A percentile compares a stretch with the other conserved stretches of the same genome.
phyloP scores from a whole-genome alignment of 2,113 vertebrate genomes.

The Caretta caretta region DNA sequence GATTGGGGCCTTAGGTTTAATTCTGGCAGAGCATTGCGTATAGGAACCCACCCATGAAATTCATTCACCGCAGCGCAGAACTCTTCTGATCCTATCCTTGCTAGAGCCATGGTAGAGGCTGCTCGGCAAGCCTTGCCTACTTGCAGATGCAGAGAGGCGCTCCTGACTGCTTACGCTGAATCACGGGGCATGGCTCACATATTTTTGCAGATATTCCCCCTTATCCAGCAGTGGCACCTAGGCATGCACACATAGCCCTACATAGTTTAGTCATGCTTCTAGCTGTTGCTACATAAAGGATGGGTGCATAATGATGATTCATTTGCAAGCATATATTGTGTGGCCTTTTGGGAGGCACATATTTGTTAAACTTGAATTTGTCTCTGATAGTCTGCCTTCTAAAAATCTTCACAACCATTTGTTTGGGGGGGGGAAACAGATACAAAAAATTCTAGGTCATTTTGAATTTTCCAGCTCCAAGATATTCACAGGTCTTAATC shows the following conservation, averaged over 20 bases:
- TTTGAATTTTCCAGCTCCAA: slow-evolving; percentile 41
- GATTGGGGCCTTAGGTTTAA: not conserved
- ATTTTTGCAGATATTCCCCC: not conserved
- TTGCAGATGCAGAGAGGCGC: not conserved
- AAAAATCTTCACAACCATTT: slow-evolving; percentile 39
- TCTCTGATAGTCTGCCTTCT: slow-evolving; percentile 19
- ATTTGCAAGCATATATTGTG: not conserved
- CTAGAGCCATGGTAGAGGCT: not conserved
- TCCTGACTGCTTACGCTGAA: not conserved
- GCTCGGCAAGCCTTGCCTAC: not conserved
- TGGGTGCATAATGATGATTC: not conserved
- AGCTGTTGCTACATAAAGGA: not conserved
- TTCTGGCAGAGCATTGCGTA: rapidly evolving
- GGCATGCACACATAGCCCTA: not conserved
- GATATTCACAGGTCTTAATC: slow-evolving; percentile 52
- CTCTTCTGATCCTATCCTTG: not conserved
- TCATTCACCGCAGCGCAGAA: rapidly evolving
- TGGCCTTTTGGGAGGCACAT: slow-evolving; percentile 24
- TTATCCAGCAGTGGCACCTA: rapidly evolving
- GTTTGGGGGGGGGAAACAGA: not conserved
- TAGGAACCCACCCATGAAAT: not conserved
- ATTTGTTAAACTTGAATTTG: not conserved
- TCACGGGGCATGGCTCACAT: not conserved
- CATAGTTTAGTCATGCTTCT: not conserved
- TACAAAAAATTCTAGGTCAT: slow-evolving; percentile 25